phyloP scores from a whole-genome alignment of 2,888 invertebrate species.

The Campaea margaritaria region DNA sequence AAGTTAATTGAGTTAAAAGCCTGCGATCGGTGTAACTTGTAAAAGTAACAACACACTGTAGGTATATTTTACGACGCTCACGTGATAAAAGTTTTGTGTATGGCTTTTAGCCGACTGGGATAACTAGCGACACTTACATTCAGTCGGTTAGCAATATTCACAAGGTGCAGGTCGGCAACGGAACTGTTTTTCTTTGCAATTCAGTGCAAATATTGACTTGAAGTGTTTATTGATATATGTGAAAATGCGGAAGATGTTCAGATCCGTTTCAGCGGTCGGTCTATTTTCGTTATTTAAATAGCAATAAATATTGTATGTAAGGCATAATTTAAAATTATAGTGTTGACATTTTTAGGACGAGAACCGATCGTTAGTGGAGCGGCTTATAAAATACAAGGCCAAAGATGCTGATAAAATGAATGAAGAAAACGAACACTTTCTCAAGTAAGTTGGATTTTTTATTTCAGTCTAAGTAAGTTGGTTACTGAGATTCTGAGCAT shows the following conservation, averaged over 20 bases:
- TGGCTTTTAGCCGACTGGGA: conserved; percentile 62
- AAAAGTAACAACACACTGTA: conserved; percentile 65
- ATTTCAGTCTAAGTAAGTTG: conserved; percentile 35
- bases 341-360: conserved; percentile 88
- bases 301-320: background rate
- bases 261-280: conserved; percentile 27
- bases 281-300: conserved; percentile 5
- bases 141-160: conserved; percentile 64
- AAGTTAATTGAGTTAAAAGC: conserved; percentile 43
- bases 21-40: conserved; percentile 37
- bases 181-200: conserved; percentile 8
- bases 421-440: conserved; percentile 97
- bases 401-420: conserved; percentile 98
- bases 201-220: conserved; percentile 13
- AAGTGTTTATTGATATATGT: conserved; percentile 21
- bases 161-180: conserved; percentile 25
- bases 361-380: conserved; percentile 92
- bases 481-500: conserved; percentile 46
- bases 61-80: conserved; percentile 67
- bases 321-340: conserved; percentile 16
- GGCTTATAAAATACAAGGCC: conserved; percentile 95
- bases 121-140: conserved; percentile 60
- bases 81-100: conserved; percentile 69
- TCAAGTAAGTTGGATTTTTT: conserved; percentile 88
- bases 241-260: conserved; percentile 39